phyloP scores from a whole-genome alignment of 2,113 vertebrate genomes.

The Nannospalax galili region DNA sequence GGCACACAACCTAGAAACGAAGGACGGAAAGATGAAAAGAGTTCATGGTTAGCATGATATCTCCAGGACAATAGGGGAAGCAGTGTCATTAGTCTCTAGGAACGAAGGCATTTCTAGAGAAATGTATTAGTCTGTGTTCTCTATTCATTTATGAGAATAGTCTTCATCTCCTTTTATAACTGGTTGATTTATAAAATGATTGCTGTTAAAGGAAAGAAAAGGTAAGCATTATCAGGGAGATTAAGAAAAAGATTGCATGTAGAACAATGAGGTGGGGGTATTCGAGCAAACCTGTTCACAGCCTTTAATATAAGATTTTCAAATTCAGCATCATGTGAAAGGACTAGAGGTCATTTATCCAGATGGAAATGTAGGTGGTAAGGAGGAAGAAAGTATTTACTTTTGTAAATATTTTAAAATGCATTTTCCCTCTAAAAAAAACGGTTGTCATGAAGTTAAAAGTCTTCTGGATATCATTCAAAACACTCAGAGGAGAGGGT shows the following conservation, averaged over 20 bases:
- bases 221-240: constrained; percentile 14
- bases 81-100: not conserved
- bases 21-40: constrained; percentile 7
- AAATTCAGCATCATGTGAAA: constrained; percentile 54
- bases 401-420: constrained; percentile 55
- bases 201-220: constrained; percentile 58
- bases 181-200: constrained; percentile 51
- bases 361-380: not conserved
- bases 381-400: not conserved
- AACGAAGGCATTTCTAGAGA: constrained; percentile 49
- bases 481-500: constrained; percentile 10
- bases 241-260: constrained; percentile 32
- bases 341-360: constrained; percentile 4
- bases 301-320: constrained; percentile 9
- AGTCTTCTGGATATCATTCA: constrained; percentile 32
- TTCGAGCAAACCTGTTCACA: not conserved
- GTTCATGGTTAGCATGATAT: constrained; percentile 17
- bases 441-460: constrained; percentile 26
- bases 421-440: constrained; percentile 4
- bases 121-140: constrained; percentile 38
- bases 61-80: not conserved
- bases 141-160: constrained; percentile 15
- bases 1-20: not conserved
- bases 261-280: not conserved
- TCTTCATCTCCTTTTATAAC: constrained; percentile 32